Conservation (phyloP, 2,888 invertebrate species). For the Balanococcus diminutus region DNA sequence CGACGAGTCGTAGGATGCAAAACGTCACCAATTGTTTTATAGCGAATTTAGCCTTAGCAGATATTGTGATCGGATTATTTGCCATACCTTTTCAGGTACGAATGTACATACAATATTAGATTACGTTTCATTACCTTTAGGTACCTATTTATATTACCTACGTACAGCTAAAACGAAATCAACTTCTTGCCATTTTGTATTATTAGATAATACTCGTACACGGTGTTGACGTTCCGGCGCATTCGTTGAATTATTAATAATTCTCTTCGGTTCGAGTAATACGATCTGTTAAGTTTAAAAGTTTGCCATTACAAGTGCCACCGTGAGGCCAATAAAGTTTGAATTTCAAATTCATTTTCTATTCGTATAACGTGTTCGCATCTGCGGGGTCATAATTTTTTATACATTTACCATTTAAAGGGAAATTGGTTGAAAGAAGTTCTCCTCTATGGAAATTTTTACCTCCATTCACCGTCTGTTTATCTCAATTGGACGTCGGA, state of each 20-base stretch:
- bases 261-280: not conserved
- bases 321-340: slow-evolving; percentile 22
- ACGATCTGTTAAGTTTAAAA: slow-evolving; percentile 14
- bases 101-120: not conserved
- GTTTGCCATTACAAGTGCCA: slow-evolving; percentile 1
- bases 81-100: slow-evolving; percentile 79
- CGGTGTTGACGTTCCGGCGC: not conserved
- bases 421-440: not conserved
- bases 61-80: slow-evolving; percentile 84
- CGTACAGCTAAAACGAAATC: not conserved
- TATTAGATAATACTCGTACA: not conserved
- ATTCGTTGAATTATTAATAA: slow-evolving; percentile 17
- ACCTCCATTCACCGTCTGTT: not conserved
- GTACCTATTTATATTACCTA: too few species aligned
- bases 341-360: slow-evolving; percentile 32
- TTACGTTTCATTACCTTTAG: not conserved
- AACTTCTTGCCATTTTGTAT: not conserved
- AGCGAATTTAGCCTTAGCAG: slow-evolving; percentile 82
- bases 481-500: not conserved
- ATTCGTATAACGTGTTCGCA: not conserved
- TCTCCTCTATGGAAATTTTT: not conserved
- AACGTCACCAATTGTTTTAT: slow-evolving; percentile 86
- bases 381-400: slow-evolving; percentile 1
- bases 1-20: slow-evolving; percentile 78
- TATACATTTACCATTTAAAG: not conserved